Evolutionary conservation across 2,797 vertebrate genomes (phyloP).

Genomic region (Steatocranus sp.): DNA sequence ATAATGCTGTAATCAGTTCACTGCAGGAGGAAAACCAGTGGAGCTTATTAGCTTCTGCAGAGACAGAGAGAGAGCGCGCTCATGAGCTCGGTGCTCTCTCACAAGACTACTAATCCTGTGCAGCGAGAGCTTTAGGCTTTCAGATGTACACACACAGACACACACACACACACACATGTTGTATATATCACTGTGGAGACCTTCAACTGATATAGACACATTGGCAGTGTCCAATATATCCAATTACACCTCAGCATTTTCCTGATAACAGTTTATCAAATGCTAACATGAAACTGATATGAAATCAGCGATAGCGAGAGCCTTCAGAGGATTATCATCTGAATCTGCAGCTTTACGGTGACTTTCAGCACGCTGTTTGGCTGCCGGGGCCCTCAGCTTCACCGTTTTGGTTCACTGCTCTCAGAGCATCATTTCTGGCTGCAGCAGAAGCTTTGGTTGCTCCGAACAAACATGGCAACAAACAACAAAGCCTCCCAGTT

Average conservation of each 20-base stretch:
- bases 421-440: background rate
- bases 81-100: background rate
- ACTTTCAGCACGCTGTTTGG: background rate
- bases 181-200: background rate
- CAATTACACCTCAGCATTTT: background rate
- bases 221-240: background rate
- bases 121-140: conserved; percentile 30
- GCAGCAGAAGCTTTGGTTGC: background rate
- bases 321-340: background rate
- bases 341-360: background rate
- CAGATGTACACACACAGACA: background rate
- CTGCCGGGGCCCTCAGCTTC: background rate
- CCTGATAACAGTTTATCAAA: background rate
- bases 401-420: background rate
- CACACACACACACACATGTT: background rate
- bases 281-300: background rate
- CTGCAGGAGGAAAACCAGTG: conserved; percentile 40
- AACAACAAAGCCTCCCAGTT: background rate
- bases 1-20: conserved; percentile 43
- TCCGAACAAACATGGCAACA: background rate
- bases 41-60: conserved; percentile 47
- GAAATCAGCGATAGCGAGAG: background rate
- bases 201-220: background rate
- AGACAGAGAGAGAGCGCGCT: conserved; percentile 2
- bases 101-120: conserved; percentile 40